These are phyloP conservation scores for Urocynchramus pylzowi DNA, from an alignment of 2,113 vertebrate genomes.

Conservation along the genomic window DNA sequence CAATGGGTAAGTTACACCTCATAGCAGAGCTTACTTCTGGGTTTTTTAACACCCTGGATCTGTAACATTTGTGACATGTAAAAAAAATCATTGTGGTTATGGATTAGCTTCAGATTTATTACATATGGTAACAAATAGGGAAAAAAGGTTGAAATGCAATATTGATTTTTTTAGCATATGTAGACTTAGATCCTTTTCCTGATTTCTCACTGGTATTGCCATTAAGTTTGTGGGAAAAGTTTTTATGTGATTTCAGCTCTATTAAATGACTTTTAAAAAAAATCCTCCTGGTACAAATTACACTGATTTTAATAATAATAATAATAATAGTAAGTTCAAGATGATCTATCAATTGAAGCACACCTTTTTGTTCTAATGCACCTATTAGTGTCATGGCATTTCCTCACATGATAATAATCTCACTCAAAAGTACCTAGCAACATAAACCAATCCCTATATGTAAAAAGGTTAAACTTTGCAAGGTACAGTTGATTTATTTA, in stretches of 20 bases:
- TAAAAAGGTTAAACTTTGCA: not conserved
- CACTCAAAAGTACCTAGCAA: not conserved
- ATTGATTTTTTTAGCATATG: not conserved
- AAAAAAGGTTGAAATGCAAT: not conserved
- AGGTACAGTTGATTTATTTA: not conserved
- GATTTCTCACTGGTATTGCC: not conserved
- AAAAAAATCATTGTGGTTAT: not conserved
- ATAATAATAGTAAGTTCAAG: not conserved
- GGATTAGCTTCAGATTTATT: not conserved
- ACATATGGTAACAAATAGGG: not conserved
- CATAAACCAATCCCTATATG: not conserved
- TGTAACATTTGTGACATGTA: not conserved
- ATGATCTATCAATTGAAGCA: not conserved
- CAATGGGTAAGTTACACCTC: not conserved
- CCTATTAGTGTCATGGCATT: not conserved
- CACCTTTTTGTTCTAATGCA: not conserved
- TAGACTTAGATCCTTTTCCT: not conserved
- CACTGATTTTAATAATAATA: not conserved
- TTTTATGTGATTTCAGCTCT: not conserved
- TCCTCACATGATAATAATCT: not conserved
- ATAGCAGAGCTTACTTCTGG: not conserved
- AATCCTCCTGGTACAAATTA: not conserved
- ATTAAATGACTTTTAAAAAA: not conserved
- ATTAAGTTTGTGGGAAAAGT: not conserved
- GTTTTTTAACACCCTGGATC: not conserved